phyloP scores from a whole-genome alignment of 1,140 invertebrate genomes.

The Pseudomyrmex gracilis region DNA sequence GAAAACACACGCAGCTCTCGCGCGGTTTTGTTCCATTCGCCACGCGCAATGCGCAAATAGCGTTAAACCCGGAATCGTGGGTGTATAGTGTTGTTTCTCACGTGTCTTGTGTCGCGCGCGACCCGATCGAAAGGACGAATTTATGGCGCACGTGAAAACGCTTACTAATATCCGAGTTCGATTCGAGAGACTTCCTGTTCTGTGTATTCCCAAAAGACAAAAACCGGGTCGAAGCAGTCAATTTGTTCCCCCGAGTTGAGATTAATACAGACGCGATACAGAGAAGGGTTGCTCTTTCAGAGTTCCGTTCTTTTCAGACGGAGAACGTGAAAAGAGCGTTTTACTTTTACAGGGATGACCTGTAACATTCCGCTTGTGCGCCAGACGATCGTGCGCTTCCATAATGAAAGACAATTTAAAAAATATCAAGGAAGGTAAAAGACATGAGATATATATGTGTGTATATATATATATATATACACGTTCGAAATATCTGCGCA shows the following conservation, averaged over 20 bases:
- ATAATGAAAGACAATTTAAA: constrained; percentile 15
- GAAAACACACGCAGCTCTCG: too few relatives aligned
- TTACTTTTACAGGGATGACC: background rate
- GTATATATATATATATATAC: too few relatives aligned
- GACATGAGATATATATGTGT: too few relatives aligned
- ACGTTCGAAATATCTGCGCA: background rate
- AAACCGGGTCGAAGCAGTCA: constrained; percentile 25
- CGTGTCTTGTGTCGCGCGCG: constrained; percentile 4
- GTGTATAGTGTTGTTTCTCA: background rate
- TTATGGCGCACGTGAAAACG: constrained; percentile 6
- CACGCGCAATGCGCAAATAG: background rate
- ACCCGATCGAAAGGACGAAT: background rate
- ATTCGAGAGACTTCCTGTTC: background rate
- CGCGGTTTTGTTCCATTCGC: too few relatives aligned
- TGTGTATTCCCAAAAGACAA: constrained; percentile 30
- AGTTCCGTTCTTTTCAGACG: constrained; percentile 1
- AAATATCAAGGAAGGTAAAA: constrained; percentile 1
- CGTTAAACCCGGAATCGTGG: background rate
- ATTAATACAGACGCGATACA: constrained; percentile 42
- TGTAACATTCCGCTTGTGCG: constrained; percentile 12
- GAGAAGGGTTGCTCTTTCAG: background rate
- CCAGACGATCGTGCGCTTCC: background rate
- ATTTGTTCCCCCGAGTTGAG: constrained; percentile 30
- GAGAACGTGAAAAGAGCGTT: constrained; percentile 10
- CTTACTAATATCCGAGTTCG: constrained; percentile 38